Percentiles rank a stretch among this genome's conserved stretches.
phyloP scores from a whole-genome alignment of 2,113 vertebrate genomes.

The Leucopternis melanops region DNA sequence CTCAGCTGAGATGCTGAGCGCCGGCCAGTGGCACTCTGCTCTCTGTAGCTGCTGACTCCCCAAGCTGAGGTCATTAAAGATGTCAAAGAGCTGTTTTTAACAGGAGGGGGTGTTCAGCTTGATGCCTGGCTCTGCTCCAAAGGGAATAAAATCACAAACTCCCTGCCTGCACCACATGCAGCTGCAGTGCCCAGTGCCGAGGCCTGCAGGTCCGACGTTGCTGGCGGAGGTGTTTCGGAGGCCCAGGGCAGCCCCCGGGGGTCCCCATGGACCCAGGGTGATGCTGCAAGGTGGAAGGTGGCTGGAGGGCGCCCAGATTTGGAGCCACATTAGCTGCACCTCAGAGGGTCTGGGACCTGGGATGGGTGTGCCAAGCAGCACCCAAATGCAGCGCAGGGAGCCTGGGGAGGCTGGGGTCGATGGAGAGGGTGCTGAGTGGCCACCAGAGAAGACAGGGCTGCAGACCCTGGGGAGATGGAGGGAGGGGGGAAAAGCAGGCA shows the following conservation, averaged over 20 bases:
- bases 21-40: accelerated
- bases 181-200: not conserved
- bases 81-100: slow-evolving; percentile 10
- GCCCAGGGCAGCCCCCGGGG: accelerated
- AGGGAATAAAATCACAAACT: not conserved
- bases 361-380: accelerated
- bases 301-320: not conserved
- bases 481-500: not conserved
- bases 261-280: not conserved
- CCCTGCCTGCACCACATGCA: not conserved
- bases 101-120: not conserved
- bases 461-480: not conserved
- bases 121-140: not conserved
- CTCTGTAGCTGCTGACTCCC: not conserved
- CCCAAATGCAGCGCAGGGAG: not conserved
- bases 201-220: accelerated
- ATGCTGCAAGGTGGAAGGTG: not conserved
- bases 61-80: not conserved
- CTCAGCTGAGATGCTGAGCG: not conserved
- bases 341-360: not conserved
- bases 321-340: not conserved
- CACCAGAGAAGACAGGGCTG: not conserved
- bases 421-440: not conserved
- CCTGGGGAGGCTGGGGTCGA: not conserved
- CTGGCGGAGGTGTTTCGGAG: not conserved